These are phyloP conservation scores for Amphiura filiformis DNA, from an alignment of 35 echinoderm and acorn worm species.

Conservation along the genomic window DNA sequence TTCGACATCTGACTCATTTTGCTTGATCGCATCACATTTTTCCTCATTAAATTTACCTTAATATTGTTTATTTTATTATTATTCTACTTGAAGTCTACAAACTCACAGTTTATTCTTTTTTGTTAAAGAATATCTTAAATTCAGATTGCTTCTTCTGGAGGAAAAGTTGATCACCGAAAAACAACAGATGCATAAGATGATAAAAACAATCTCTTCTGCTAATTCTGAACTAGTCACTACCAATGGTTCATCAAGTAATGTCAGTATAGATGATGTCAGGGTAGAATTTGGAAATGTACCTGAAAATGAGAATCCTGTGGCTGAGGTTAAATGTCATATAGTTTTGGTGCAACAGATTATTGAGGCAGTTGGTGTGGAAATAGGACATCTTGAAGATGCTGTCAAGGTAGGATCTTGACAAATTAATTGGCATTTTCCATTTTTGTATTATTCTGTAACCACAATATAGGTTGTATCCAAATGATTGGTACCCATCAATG, in stretches of 20 bases:
- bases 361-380: background rate
- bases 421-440: too few species aligned
- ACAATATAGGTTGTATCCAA: too few species aligned
- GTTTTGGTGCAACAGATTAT: background rate
- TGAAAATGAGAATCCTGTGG: background rate
- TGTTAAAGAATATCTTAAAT: background rate
- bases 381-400: background rate
- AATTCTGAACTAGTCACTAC: background rate
- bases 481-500: too few species aligned
- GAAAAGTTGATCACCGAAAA: background rate
- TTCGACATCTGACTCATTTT: too few species aligned
- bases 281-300: background rate
- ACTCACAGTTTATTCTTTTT: background rate
- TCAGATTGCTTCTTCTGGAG: background rate
- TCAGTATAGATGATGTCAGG: background rate
- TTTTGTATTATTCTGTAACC: too few species aligned
- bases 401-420: background rate
- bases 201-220: background rate
- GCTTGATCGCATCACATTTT: too few species aligned
- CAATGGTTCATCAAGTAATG: background rate
- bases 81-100: too few species aligned
- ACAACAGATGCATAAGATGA: background rate
- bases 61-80: too few species aligned
- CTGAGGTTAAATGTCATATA: background rate
- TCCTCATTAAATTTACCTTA: too few species aligned